Percentiles rank a stretch among this genome's conserved stretches.
Conservation (phyloP, 2,113 vertebrate genomes). For the Setophaga coronata region DNA sequence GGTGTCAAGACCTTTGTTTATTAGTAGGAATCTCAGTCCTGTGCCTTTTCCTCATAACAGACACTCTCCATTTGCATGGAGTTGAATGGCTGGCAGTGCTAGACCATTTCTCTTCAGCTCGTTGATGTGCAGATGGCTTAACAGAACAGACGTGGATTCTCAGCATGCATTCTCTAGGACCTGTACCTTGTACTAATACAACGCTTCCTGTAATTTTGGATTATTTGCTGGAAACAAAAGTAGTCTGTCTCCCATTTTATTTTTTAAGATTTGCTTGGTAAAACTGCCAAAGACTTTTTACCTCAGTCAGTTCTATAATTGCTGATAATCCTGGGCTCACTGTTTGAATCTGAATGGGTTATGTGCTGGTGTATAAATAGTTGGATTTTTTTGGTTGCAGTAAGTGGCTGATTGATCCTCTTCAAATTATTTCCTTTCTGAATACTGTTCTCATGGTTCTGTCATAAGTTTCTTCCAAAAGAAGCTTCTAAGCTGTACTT, state of each 20-base stretch:
- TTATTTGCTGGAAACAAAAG: constrained; percentile 2
- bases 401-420: not conserved
- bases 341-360: not conserved
- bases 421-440: not conserved
- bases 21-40: not conserved
- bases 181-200: not conserved
- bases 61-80: not conserved
- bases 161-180: not conserved
- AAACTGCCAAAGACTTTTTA: not conserved
- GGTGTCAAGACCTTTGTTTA: not conserved
- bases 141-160: not conserved
- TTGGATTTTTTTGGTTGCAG: not conserved
- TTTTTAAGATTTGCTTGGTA: constrained; percentile 5
- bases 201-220: not conserved
- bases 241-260: not conserved
- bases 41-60: not conserved
- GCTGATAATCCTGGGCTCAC: not conserved
- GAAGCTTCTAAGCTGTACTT: not conserved
- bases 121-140: not conserved
- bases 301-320: not conserved
- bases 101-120: not conserved
- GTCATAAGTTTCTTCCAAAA: not conserved
- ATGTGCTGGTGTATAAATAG: not conserved
- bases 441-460: not conserved
- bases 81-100: not conserved